Evolutionary conservation across 2,797 vertebrate species (phyloP), one percentile per base, ranked within the genome.

Genomic region (Decapterus maruadsi): DNA sequence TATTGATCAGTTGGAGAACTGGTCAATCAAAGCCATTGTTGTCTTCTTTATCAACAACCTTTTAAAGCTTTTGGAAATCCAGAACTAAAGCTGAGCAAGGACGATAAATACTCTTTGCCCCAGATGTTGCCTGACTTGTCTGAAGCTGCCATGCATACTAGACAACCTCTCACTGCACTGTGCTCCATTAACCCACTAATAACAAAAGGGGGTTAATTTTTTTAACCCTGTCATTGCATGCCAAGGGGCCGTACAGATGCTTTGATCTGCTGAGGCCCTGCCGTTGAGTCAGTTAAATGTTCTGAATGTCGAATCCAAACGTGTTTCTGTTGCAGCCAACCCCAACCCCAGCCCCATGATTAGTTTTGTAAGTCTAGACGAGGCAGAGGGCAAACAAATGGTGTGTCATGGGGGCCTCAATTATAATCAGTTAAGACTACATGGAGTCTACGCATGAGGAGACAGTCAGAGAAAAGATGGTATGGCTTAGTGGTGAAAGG

Each of bases 341-440:
- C n/a, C 13, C 38, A n/a, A 65, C 19, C 26, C 42, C 46, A 8
- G 16, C 31, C 16, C 11, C 61, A 63, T 61, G 26, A 72, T 76
- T 71, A 59, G 67, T 68, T 87, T 75, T 48, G 68, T 58, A 61
- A 78, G 80, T 81, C 87, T 68, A 78, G 81, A 89, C 54, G 0
- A 78, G 75, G 75, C 84, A 81, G 72, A 86, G 78, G 88, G 80
- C 84, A 90, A 85, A 86, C 75, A 87, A 89, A 84, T 63, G 65
- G 67, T 77, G 72, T 67, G 74, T 86, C 83, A 80, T 66, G 50
- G 36, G 72, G 74, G 55, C 50, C 54, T 83, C 68, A 53, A 29
- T 80, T 45, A 19, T 89, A 89, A 92, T 88, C 78, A 82, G 68
- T 81, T 83, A 78, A 81, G 81, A 78, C 72, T 75, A 31, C 56